These are phyloP conservation scores for Phataginus tricuspis DNA, from an alignment of 2,797 vertebrate species.

Conservation along the genomic window DNA sequence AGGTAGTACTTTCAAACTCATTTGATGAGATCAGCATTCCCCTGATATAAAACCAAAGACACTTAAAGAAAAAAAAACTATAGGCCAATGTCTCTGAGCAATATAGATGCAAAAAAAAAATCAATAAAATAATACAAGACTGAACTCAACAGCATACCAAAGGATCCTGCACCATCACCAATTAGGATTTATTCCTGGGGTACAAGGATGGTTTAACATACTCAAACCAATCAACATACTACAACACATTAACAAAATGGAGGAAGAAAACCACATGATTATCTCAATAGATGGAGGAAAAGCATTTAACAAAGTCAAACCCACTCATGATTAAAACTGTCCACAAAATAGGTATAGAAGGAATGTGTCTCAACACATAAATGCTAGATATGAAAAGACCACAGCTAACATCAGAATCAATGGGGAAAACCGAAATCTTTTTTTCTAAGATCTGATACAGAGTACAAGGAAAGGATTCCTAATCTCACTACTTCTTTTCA, in stretches of 20 bases:
- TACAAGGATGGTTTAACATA: neutral
- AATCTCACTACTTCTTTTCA: neutral
- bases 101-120: neutral
- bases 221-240: too few species aligned
- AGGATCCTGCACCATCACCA: neutral
- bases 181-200: neutral
- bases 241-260: too few species aligned
- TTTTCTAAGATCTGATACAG: neutral
- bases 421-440: neutral
- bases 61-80: neutral
- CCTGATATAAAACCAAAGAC: neutral
- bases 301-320: neutral
- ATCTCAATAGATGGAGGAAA: neutral
- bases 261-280: neutral
- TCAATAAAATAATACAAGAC: neutral
- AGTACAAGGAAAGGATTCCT: neutral
- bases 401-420: neutral
- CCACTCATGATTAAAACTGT: neutral
- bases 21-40: neutral
- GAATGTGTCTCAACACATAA: neutral
- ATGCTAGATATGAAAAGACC: neutral
- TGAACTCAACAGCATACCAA: neutral
- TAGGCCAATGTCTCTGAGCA: neutral
- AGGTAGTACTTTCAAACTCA: neutral
- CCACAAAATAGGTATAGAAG: neutral